phyloP scores from a whole-genome alignment of 2,113 vertebrate genomes.

The Hipposideros armiger region DNA sequence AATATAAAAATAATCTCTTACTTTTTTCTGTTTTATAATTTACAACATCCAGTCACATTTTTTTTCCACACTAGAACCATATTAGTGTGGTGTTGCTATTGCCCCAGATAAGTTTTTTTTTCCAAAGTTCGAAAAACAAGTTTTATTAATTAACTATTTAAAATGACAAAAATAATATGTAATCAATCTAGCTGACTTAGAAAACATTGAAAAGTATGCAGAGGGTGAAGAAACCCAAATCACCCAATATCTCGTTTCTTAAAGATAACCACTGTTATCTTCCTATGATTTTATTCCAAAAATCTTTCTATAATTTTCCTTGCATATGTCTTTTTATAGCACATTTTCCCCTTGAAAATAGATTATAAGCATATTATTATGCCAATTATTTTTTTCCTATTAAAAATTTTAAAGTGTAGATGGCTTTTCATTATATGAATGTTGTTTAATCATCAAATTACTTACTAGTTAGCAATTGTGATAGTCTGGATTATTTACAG shows the following conservation, averaged over 20 bases:
- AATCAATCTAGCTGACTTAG: not conserved
- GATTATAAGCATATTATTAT: not conserved
- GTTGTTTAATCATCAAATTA: not conserved
- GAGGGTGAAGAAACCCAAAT: not conserved
- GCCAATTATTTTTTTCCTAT: not conserved
- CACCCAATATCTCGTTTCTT: not conserved
- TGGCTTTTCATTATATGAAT: not conserved
- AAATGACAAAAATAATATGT: constrained; percentile 1
- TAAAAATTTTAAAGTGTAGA: not conserved
- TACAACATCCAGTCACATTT: not conserved
- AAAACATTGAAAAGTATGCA: not conserved
- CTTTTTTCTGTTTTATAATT: not conserved
- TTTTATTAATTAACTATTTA: constrained; percentile 11
- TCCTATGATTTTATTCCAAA: not conserved
- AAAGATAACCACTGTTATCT: not conserved
- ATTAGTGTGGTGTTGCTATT: not conserved
- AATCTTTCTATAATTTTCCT: not conserved
- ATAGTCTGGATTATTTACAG: not conserved
- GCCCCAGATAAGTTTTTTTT: not conserved
- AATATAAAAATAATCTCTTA: constrained; percentile 27
- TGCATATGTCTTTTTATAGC: not conserved
- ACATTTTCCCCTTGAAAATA: constrained; percentile 1
- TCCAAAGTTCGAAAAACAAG: not conserved
- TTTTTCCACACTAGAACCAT: not conserved
- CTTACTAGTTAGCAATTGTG: not conserved